Conservation (phyloP, 92 coral and sea anemone genomes). For the Umimayanthus kanabou region DNA sequence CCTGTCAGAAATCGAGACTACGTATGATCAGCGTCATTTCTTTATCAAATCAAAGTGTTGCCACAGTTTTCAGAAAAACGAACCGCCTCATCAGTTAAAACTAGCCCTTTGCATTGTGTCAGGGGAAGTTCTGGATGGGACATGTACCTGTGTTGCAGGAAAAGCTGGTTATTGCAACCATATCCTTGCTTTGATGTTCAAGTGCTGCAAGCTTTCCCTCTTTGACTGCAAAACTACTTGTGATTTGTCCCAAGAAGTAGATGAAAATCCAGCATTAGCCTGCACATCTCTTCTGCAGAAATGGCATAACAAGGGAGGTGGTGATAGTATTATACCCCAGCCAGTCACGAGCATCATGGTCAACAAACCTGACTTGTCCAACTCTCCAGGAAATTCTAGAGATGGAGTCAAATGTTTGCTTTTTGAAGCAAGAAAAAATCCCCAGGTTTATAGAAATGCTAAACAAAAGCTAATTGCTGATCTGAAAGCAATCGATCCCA, state of each 20-base stretch:
- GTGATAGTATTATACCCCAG: slow-evolving; percentile 37
- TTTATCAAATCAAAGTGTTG: slow-evolving; percentile 46
- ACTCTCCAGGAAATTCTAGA: slow-evolving; percentile 8
- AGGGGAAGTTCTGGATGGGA: slow-evolving; percentile 39
- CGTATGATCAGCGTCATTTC: slow-evolving; percentile 44
- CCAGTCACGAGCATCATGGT: slow-evolving; percentile 51
- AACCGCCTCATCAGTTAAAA: slow-evolving; percentile 47
- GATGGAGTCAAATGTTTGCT: slow-evolving; percentile 45
- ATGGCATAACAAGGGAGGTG: slow-evolving; percentile 59
- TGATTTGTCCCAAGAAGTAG: slow-evolving; percentile 36
- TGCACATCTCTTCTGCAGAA: slow-evolving; percentile 50
- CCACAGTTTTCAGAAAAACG: slow-evolving; percentile 58
- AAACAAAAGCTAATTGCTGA: slow-evolving; percentile 16
- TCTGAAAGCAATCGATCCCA: slow-evolving; percentile 47
- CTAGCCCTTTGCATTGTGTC: slow-evolving; percentile 45
- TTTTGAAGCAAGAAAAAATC: slow-evolving; percentile 55
- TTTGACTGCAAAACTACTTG: slow-evolving; percentile 25
- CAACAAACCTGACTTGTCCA: slow-evolving; percentile 43
- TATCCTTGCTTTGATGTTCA: slow-evolving; percentile 51
- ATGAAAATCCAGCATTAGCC: slow-evolving; percentile 35
- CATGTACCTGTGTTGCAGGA: slow-evolving; percentile 57
- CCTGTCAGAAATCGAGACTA: slow-evolving; percentile 37
- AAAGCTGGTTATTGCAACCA: slow-evolving; percentile 54
- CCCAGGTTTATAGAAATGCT: slow-evolving; percentile 24
- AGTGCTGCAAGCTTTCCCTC: slow-evolving; percentile 56